Evolutionary conservation across 2,113 vertebrate species (phyloP), one percentile per base, ranked within the genome.

Genomic region (Sorex fumeus): DNA sequence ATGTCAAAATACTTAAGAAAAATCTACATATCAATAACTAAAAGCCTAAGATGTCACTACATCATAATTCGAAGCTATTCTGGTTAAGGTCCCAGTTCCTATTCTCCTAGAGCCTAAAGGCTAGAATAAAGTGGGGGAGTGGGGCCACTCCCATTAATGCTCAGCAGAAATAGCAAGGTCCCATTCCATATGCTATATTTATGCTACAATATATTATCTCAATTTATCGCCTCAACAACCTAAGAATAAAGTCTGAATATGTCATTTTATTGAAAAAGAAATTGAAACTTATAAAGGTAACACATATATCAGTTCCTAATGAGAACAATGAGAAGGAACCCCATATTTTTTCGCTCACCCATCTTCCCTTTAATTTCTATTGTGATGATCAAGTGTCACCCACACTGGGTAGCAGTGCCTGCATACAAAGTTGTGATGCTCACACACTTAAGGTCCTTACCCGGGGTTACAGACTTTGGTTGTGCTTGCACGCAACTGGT

Each of bases 171-270:
- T 60, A 60, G 57, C 57, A 60, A 23, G 57, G 57, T 60, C 57
- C 16, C 6, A 60, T 50, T 50, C 6, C 13, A 10, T 50, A 50
- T 50, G 47, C 47, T 50, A 50, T 50, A 83, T 15, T 70, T 79
- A 70, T 36, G 64, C 64, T 70, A 88, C 25, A 18, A 36, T 27
- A 53, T 79, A 88, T 74, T 83, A 89, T 60, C 32, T 78, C 45
- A 81, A 47, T 92, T 87, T 85, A 80, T 84, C 70, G 60, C n/a
- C 70, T 67, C n/a, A 75, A 85, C 19, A 40, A 88, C 40, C 28
- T 47, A 79, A 34, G 34, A 4, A 87, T 84, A 2, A n/a, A 71
- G 19, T 30, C 45, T 82, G 28, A 90, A 86, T 76, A 90, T 8
- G 74, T 43, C 43, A 62, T 69, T 82, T 90, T 64, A 76, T 13